Evolutionary conservation across 2,888 invertebrate genomes (phyloP).

Genomic region (Melinaea marsaeus): DNA sequence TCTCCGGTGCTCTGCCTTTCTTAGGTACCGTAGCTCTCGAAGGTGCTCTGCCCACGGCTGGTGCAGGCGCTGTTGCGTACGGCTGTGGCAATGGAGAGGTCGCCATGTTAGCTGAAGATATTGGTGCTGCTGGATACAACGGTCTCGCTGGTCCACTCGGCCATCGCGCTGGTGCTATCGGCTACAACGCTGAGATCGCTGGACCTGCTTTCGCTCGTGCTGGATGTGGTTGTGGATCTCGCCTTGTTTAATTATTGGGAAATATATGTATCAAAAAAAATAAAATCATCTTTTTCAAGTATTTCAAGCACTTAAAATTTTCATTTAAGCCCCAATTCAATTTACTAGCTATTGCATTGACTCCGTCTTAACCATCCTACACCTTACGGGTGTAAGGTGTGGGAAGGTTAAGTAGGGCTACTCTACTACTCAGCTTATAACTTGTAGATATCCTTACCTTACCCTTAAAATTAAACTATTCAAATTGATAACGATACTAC

Average conservation of each 20-base stretch:
- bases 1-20: constrained; percentile 37
- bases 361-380: too few relatives aligned
- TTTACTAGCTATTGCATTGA: too few relatives aligned
- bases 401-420: too few relatives aligned
- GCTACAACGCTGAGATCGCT: constrained; percentile 7
- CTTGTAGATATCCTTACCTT: too few relatives aligned
- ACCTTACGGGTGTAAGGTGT: too few relatives aligned
- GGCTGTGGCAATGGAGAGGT: constrained; percentile 36
- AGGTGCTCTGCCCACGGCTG: constrained; percentile 36
- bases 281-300: too few relatives aligned
- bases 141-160: constrained; percentile 22
- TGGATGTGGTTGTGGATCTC: neutral
- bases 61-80: constrained; percentile 36
- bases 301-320: too few relatives aligned
- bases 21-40: constrained; percentile 37
- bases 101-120: constrained; percentile 30
- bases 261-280: too few relatives aligned
- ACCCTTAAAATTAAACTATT: too few relatives aligned
- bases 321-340: too few relatives aligned
- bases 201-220: neutral
- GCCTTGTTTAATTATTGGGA: neutral
- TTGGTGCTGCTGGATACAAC: constrained; percentile 17
- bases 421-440: too few relatives aligned
- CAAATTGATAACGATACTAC: too few relatives aligned
- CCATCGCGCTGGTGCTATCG: constrained; percentile 20